phyloP scores from a whole-genome alignment of 2,113 vertebrate species.

The Myrmecophaga tridactyla region DNA sequence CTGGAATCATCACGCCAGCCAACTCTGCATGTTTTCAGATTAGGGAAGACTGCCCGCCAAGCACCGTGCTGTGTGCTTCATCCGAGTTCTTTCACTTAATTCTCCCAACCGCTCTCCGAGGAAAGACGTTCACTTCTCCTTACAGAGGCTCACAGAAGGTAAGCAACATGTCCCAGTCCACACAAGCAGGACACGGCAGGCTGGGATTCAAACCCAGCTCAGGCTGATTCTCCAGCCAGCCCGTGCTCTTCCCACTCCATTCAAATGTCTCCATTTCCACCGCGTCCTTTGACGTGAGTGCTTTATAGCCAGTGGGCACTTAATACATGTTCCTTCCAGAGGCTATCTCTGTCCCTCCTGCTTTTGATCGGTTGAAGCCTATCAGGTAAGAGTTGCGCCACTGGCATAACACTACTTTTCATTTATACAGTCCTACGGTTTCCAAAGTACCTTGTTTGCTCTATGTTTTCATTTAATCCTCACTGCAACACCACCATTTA shows the following conservation, averaged over 20 bases:
- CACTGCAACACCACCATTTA: background rate
- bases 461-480: background rate
- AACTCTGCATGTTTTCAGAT: background rate
- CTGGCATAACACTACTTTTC: background rate
- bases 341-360: background rate
- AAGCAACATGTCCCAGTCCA: background rate
- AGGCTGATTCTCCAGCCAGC: background rate
- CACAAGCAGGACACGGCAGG: background rate
- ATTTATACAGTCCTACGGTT: background rate
- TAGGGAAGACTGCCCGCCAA: background rate
- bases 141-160: background rate
- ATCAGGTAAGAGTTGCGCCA: background rate
- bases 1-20: background rate
- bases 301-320: background rate
- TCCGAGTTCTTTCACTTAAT: background rate
- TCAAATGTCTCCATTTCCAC: background rate
- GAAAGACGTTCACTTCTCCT: background rate
- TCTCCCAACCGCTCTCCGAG: background rate
- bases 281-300: background rate
- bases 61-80: rapidly evolving
- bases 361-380: background rate
- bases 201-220: background rate
- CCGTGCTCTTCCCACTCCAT: background rate
- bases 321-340: background rate
- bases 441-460: background rate